Conservation (phyloP, 2,113 vertebrate genomes). For the Cryptoleucopteryx plumbea region DNA sequence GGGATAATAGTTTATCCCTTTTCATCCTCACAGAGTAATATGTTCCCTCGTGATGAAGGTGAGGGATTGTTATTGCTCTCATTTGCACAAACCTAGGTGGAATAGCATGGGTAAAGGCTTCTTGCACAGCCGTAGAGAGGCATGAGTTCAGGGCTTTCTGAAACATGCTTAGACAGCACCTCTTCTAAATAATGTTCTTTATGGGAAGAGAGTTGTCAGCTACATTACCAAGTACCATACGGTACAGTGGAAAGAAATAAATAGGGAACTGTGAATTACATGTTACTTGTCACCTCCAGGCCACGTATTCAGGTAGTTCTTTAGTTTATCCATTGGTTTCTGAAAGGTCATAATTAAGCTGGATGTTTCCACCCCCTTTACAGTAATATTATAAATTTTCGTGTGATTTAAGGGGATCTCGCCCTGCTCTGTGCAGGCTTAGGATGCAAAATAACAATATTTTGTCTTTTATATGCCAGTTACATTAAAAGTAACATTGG, state of each 20-base stretch:
- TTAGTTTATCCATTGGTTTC: not conserved
- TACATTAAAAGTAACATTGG: not conserved
- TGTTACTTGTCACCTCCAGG: not conserved
- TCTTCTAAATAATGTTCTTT: not conserved
- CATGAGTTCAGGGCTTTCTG: not conserved
- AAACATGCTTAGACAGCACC: not conserved
- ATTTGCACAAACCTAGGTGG: fast-evolving
- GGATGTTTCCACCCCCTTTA: not conserved
- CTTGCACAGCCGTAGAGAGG: not conserved
- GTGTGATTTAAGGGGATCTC: not conserved
- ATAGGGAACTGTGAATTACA: not conserved
- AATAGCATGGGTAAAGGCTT: not conserved
- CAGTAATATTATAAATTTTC: not conserved
- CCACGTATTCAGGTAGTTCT: not conserved
- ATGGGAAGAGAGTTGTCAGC: not conserved
- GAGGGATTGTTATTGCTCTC: not conserved
- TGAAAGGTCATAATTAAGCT: not conserved
- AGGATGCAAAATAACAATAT: not conserved
- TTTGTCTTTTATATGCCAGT: not conserved
- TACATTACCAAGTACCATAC: not conserved
- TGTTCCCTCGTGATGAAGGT: not conserved
- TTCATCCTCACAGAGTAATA: not conserved
- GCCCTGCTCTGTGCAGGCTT: not conserved
- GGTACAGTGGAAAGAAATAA: not conserved
- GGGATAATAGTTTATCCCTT: not conserved